Evolutionary conservation across 2,113 vertebrate species (phyloP).

Genomic region (Entelurus aequoreus): DNA sequence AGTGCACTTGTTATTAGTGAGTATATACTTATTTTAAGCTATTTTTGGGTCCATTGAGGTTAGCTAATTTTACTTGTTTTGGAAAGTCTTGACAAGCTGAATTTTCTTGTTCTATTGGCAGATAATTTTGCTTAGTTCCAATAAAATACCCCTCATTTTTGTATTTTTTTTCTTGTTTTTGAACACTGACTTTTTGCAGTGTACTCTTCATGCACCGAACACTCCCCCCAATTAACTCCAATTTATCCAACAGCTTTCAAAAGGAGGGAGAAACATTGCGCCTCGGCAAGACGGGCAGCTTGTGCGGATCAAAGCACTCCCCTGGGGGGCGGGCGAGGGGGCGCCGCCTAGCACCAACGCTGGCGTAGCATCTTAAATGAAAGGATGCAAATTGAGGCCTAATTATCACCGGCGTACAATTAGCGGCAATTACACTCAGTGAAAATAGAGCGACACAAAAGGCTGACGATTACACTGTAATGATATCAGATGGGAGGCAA

Average conservation of each 20-base stretch:
- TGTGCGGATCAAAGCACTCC: constrained; percentile 72
- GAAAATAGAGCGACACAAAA: constrained; percentile 84
- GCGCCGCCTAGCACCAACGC: constrained; percentile 56
- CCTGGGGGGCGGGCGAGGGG: constrained; percentile 72
- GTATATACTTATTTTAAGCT: no score
- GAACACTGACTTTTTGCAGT: no score
- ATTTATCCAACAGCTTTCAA: constrained; percentile 66
- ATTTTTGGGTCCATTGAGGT: no score
- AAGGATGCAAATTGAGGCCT: constrained; percentile 84
- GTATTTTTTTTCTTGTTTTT: no score
- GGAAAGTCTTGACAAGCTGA: no score
- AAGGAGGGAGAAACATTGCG: constrained; percentile 51
- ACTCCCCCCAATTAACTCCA: constrained; percentile 60
- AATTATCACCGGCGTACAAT: constrained; percentile 91
- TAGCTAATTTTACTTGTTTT: no score
- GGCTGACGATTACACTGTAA: constrained; percentile 77
- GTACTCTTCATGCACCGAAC: background rate
- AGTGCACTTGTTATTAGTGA: no score
- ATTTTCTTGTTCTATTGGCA: no score
- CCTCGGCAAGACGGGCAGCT: constrained; percentile 67
- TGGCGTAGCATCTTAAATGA: constrained; percentile 76
- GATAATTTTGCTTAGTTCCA: no score
- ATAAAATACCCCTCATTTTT: no score
- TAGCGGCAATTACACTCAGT: constrained; percentile 89
- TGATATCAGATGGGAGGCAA: constrained; percentile 64